Conservation (phyloP, 2,113 vertebrate species). For the Microtus montanus region DNA sequence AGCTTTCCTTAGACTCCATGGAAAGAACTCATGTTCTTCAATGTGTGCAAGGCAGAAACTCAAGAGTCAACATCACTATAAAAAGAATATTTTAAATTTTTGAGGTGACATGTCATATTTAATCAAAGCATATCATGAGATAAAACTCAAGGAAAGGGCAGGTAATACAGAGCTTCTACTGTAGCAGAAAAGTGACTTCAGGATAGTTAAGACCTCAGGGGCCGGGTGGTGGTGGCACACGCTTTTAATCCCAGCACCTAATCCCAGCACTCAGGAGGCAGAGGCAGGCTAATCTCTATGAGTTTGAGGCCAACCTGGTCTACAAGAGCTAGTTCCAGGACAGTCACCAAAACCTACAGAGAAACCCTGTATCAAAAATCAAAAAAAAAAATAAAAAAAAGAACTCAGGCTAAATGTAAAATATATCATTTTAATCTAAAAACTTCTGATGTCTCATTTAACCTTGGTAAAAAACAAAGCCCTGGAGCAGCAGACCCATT, state of each 20-base stretch:
- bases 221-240: rapidly evolving
- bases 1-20: neutral
- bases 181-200: neutral
- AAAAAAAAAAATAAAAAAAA: too few relatives aligned
- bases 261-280: too few relatives aligned
- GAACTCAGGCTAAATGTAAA: neutral
- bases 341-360: too few relatives aligned
- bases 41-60: neutral
- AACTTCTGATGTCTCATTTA: neutral
- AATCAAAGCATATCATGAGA: neutral
- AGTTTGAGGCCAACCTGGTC: too few relatives aligned
- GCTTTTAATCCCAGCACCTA: too few relatives aligned
- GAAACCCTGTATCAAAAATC: too few relatives aligned
- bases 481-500: neutral
- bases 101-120: neutral
- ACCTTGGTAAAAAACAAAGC: neutral
- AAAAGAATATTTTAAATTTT: neutral
- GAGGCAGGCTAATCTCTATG: too few relatives aligned
- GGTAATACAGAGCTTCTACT: neutral
- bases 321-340: too few relatives aligned
- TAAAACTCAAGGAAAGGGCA: neutral
- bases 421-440: neutral
- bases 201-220: neutral
- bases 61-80: neutral
- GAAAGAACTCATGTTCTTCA: neutral